Conservation (phyloP, 2,888 invertebrate species). For the Malthinus seriepunctatus region DNA sequence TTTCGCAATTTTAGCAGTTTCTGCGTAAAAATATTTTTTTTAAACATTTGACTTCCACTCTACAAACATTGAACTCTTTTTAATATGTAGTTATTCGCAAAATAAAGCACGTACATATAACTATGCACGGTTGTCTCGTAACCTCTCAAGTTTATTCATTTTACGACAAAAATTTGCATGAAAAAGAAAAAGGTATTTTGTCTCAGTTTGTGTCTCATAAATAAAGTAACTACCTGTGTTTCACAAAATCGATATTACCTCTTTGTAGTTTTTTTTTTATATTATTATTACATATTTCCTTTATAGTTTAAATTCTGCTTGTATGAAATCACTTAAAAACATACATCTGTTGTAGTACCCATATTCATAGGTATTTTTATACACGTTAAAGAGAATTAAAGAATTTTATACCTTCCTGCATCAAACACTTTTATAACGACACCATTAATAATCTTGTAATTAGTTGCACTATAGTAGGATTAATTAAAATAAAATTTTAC, state of each 20-base stretch:
- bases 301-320: conserved; percentile 14
- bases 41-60: too few relatives aligned
- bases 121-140: conserved; percentile 8
- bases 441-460: too few relatives aligned
- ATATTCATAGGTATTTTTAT: too few relatives aligned
- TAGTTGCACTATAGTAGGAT: too few relatives aligned
- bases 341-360: too few relatives aligned
- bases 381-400: too few relatives aligned
- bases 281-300: conserved; percentile 3
- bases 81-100: conserved; percentile 9
- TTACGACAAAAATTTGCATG: conserved; percentile 18
- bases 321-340: conserved; percentile 17
- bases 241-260: conserved; percentile 20
- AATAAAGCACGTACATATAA: conserved; percentile 10
- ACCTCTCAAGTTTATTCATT: conserved; percentile 14
- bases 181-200: conserved; percentile 18
- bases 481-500: too few relatives aligned
- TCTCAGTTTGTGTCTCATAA: conserved; percentile 16
- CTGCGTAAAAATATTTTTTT: too few relatives aligned
- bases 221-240: conserved; percentile 8
- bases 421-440: too few relatives aligned
- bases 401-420: too few relatives aligned
- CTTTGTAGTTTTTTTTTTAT: conserved; percentile 11
- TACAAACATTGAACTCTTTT: conserved; percentile 8
- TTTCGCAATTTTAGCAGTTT: too few relatives aligned